Evolutionary conservation across 1,140 invertebrate genomes (phyloP).

Genomic region (Psilanteris sp.): DNA sequence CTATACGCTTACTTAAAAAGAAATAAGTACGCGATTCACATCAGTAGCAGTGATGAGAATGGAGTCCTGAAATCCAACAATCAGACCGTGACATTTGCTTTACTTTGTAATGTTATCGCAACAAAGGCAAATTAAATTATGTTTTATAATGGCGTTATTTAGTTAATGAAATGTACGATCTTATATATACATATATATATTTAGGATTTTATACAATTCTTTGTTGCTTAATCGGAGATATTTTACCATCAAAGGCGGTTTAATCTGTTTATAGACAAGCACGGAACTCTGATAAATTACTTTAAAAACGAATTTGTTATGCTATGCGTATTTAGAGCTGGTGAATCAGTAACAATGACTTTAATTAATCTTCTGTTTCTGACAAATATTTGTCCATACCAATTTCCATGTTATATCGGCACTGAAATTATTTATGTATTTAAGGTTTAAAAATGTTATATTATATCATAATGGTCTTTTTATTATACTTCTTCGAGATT

Average conservation of each 20-base stretch:
- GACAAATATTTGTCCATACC: conserved; percentile 17
- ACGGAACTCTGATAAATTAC: conserved; percentile 48
- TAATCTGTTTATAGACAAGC: conserved; percentile 48
- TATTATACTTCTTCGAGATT: too few relatives aligned
- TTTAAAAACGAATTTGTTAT: conserved; percentile 35
- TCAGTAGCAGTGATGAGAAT: conserved; percentile 32
- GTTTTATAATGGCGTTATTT: conserved; percentile 49
- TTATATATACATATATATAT: conserved; percentile 44
- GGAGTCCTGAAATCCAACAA: conserved; percentile 36
- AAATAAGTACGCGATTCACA: conserved; percentile 12
- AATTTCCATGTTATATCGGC: too few relatives aligned
- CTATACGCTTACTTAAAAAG: conserved; percentile 13
- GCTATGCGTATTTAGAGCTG: conserved; percentile 11
- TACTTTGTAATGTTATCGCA: conserved; percentile 37
- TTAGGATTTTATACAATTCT: conserved; percentile 46
- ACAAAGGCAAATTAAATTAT: conserved; percentile 57
- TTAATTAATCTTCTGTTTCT: conserved; percentile 37
- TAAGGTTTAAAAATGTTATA: too few relatives aligned
- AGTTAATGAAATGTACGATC: conserved; percentile 41
- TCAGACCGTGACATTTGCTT: conserved; percentile 46
- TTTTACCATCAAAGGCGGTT: conserved; percentile 50
- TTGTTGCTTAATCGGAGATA: conserved; percentile 52
- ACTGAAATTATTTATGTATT: too few relatives aligned
- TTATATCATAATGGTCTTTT: too few relatives aligned
- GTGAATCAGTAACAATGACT: conserved; percentile 32